Base-by-base conservation (phyloP, 2,888 invertebrate species). In the Trissoscelio sp. region DNA sequence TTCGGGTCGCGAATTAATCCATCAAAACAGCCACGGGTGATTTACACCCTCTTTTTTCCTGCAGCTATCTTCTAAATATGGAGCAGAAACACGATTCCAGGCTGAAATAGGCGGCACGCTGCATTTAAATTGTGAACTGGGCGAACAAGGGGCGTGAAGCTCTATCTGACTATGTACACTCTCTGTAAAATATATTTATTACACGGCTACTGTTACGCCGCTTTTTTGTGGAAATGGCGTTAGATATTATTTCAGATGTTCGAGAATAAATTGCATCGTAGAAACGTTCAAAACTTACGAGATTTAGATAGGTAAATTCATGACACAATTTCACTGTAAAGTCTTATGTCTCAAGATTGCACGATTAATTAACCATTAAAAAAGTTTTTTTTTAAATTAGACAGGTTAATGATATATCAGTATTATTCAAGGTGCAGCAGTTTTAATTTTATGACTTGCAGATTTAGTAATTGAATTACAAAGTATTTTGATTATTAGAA, bases 1-100 rank as follows among this genome's bases (percentile, higher is more conserved):
- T 85, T 89, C 85, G 82, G 83, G 85, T 87, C 86, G 85, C 85
- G 88, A 89, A 89, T 89, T 89, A 89, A 89, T 89, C 88, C 88
- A 89, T 89, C 89, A 89, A 88, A 88, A 88, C 86, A 85, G 85
- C 85, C 85, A 84, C 86, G 74, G 83, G 83, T 84, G 86, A 86
- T 85, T 85, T 86, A 85, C 84, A 73, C 86, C 85, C 86, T 83
- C 70, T 78, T 83, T 86, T 83, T 83, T 83, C 77, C 83, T 75
- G 75, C 66, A 69, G 78, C 75, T 70, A 83, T 85, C 79, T 83
- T 85, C 84, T 80, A 85, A 86, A 87, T 83, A 83, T 84, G 84
- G 83, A 83, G 53, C 81, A 81, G 57, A 81, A 81, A 80, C 78
- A 78, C 83, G 64, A 74, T 80, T 81, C 60, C 79, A 81, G 77